Percentiles rank a stretch among this genome's conserved stretches.
phyloP scores from a whole-genome alignment of 2,113 vertebrate species.

The Chionis minor region DNA sequence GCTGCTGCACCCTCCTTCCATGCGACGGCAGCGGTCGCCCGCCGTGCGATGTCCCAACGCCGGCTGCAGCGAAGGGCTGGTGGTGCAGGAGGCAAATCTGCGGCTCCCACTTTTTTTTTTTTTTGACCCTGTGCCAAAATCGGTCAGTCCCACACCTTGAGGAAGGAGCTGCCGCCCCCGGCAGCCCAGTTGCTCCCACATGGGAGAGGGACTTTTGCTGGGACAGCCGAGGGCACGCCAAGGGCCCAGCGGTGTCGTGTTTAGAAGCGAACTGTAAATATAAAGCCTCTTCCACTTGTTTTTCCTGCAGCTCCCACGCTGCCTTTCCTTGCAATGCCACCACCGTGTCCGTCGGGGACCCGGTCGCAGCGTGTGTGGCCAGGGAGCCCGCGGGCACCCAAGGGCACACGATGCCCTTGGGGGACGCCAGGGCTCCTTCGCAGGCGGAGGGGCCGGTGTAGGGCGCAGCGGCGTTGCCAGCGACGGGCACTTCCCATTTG shows the following conservation, averaged over 20 bases:
- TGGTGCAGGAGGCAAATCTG: background rate
- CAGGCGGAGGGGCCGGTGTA: background rate
- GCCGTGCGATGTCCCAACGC: accelerated
- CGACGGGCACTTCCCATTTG: background rate
- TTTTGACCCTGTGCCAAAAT: background rate
- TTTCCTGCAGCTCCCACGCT: background rate
- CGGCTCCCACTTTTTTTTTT: background rate
- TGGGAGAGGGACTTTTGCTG: background rate
- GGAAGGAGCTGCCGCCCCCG: background rate
- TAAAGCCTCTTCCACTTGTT: background rate
- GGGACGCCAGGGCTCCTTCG: background rate
- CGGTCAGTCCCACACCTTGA: accelerated
- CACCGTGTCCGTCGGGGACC: background rate
- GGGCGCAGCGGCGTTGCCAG: background rate
- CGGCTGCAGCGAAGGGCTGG: background rate
- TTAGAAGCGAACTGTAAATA: background rate
- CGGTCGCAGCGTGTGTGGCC: accelerated
- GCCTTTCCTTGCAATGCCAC: background rate
- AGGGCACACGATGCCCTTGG: background rate
- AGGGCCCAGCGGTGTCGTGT: background rate
- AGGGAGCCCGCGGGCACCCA: background rate
- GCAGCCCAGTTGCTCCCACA: background rate
- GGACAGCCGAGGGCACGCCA: background rate
- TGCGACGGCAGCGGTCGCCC: accelerated
- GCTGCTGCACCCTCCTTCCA: background rate